Evolutionary conservation across 2,888 invertebrate species (phyloP).

Genomic region (Antheraea assamensis): DNA sequence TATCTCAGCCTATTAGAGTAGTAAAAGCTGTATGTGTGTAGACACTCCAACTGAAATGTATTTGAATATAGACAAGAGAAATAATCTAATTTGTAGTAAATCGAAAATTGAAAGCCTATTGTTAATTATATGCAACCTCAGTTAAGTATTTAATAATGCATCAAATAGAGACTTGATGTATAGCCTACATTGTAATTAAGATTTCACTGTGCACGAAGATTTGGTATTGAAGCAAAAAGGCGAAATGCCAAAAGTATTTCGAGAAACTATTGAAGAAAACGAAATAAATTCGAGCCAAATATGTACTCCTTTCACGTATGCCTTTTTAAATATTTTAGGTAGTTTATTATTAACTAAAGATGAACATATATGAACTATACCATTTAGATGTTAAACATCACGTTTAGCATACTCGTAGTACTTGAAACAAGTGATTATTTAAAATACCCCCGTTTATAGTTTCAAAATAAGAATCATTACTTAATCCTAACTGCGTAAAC

Average conservation of each 20-base stretch:
- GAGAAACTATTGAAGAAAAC: neutral
- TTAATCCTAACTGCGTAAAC: neutral
- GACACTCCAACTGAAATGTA: neutral
- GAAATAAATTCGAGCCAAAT: neutral
- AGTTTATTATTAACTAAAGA: neutral
- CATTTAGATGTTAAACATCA: neutral
- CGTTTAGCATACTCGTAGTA: neutral
- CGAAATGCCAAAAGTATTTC: slow-evolving; percentile 12
- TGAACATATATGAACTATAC: neutral
- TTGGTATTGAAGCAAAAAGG: neutral
- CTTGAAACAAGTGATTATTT: neutral
- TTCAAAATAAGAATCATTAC: neutral
- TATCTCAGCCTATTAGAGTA: neutral
- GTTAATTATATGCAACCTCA: neutral
- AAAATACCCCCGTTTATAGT: neutral
- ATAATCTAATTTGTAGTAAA: neutral
- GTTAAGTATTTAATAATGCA: neutral
- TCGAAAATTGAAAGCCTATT: neutral
- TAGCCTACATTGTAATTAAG: neutral
- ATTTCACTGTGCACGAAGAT: neutral
- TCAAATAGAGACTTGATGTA: neutral
- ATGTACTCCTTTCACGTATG: neutral
- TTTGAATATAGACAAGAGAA: neutral
- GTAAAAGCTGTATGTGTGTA: neutral
- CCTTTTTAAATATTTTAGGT: neutral